A percentile compares a stretch with the other conserved stretches of the same genome.
phyloP scores from a whole-genome alignment of 2,797 vertebrate species.

The Chromis chromis region DNA sequence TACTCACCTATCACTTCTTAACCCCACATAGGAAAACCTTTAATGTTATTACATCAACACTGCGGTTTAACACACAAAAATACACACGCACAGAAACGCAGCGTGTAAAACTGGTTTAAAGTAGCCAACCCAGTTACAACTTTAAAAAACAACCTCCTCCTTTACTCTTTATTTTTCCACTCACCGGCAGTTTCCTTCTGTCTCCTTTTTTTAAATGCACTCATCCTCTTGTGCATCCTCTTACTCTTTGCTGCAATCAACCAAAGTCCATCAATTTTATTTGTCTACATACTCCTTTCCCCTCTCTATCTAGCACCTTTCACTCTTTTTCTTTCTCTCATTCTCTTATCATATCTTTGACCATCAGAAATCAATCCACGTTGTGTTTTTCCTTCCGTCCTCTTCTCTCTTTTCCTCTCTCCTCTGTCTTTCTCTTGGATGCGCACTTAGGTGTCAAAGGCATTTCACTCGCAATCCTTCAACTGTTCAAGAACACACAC shows the following conservation, averaged over 20 bases:
- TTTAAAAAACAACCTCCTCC: conserved; percentile 58
- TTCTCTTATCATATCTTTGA: conserved; percentile 73
- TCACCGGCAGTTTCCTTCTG: not conserved
- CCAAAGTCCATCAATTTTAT: conserved; percentile 53
- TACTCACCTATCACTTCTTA: conserved; percentile 90
- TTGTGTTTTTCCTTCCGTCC: conserved; percentile 53
- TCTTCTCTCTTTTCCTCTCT: conserved; percentile 43
- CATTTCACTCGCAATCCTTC: conserved; percentile 79
- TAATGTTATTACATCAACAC: conserved; percentile 95
- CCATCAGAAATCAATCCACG: conserved; percentile 78
- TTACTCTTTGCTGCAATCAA: conserved; percentile 47
- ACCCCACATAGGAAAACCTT: conserved; percentile 89
- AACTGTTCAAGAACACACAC: conserved; percentile 63
- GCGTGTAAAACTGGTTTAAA: conserved; percentile 91
- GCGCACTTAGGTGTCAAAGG: conserved; percentile 76
- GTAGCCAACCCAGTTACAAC: conserved; percentile 75
- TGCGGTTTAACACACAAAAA: conserved; percentile 62
- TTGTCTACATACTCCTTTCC: conserved; percentile 44
- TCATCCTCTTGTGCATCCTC: conserved; percentile 8
- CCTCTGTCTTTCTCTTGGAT: conserved; percentile 40
- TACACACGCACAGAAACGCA: conserved; percentile 20
- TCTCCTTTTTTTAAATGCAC: conserved; percentile 31
- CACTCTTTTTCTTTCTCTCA: conserved; percentile 45
- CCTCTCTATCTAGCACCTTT: conserved; percentile 38
- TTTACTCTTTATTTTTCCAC: not conserved